Base-by-base conservation (phyloP, 2,888 invertebrate genomes). In the Pyrrhosoma nymphula region DNA sequence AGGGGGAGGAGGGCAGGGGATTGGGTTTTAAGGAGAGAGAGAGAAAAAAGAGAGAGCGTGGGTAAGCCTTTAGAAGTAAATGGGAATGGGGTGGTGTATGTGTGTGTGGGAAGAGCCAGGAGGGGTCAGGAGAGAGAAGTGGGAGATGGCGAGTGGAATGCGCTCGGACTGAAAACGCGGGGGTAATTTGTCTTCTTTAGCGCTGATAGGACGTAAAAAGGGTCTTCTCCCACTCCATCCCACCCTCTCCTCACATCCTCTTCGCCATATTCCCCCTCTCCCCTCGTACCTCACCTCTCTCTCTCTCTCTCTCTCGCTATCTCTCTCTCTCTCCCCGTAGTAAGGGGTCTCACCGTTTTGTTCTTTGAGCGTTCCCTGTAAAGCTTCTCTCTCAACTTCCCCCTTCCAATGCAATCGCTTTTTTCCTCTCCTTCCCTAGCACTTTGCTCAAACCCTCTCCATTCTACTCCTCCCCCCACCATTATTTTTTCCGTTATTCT, bases 151-250 rank as follows among this genome's bases (percentile, higher is more conserved):
- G 93, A 69, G 93, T 39, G 47, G 69, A n/a, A 93, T 93, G 93
- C 93, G 69, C 39, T 93, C 75, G 93, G 93, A 93, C 93, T 93
- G 93, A 69, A 93, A 93, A 69, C 69, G 93, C 69, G 93, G 93
- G 63, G 69, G 93, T 93, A 93, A 93, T 93, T 93, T 93, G 93
- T 93, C 93, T 93, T 93, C 93, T 93, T 93, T 93, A 93, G 93
- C 93, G 93, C 93, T 93, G 93, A 93, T 93, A 93, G 93, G 69
- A 93, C 63, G 75, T 69, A 69, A 93, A 93, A 69, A 89, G 89
- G 89, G 47, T 89, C 89, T 89, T 56, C 89, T 89, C 89, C 89
- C 14, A 18, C 35, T 88, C 88, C 23, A 16, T 47, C n/a, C 47
- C 88, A 39, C 35, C 18, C 88, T 47, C 47, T 39, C 39, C 35